Percentiles rank a stretch among this genome's conserved stretches.
phyloP scores from a whole-genome alignment of 2,113 vertebrate species.

The Lathamus discolor region DNA sequence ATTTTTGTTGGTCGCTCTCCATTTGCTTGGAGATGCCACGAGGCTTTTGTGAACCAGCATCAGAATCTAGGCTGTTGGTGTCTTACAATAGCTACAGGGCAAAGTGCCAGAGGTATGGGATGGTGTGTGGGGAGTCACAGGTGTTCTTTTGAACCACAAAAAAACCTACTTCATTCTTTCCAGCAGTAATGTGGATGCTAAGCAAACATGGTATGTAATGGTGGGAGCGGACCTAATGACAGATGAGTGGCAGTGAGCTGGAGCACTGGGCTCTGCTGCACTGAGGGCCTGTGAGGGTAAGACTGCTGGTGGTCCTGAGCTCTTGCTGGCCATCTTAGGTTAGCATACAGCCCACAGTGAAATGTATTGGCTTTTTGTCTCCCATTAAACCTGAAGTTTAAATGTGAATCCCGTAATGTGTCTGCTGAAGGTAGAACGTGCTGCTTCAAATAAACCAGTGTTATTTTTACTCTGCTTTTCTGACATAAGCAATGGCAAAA shows the following conservation, averaged over 20 bases:
- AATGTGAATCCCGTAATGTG: background rate
- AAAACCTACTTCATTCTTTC: background rate
- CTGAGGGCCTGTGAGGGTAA: background rate
- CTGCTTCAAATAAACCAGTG: background rate
- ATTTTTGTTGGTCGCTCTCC: background rate
- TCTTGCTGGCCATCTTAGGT: background rate
- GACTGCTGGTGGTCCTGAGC: background rate
- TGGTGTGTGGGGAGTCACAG: background rate
- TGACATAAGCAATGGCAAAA: background rate
- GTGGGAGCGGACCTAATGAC: background rate
- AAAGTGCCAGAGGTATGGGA: background rate
- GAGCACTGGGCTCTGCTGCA: background rate
- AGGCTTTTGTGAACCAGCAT: background rate
- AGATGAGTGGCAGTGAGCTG: background rate
- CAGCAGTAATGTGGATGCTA: background rate
- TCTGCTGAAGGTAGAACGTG: background rate
- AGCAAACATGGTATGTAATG: background rate
- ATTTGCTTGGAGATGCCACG: background rate
- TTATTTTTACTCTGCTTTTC: background rate
- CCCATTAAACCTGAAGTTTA: background rate
- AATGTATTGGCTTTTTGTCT: background rate
- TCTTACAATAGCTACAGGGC: background rate
- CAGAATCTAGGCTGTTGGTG: background rate
- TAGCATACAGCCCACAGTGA: background rate
- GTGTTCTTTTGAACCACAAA: background rate